Evolutionary conservation across 1,140 invertebrate genomes (phyloP).

Genomic region (Schlechtendalia chinensis): DNA sequence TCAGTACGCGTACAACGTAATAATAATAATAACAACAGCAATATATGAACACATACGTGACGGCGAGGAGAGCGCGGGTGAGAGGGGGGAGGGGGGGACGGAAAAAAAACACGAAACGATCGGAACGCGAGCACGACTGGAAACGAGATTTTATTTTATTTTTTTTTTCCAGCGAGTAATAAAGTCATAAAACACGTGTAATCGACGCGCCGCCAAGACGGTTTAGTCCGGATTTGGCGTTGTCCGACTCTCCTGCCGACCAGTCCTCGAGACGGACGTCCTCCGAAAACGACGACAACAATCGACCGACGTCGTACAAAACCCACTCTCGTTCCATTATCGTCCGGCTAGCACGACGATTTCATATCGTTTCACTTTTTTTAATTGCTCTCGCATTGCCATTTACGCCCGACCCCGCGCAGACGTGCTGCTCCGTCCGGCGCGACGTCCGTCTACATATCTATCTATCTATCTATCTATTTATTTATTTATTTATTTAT

Average conservation of each 20-base stretch:
- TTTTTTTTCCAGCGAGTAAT: slow-evolving; percentile 18
- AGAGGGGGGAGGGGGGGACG: neutral
- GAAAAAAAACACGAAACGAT: neutral
- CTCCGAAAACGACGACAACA: neutral
- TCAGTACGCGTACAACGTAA: neutral
- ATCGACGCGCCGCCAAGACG: neutral
- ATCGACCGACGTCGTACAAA: neutral
- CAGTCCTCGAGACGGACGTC: neutral
- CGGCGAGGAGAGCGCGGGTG: too few relatives aligned
- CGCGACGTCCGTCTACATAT: neutral
- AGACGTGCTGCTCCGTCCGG: too few relatives aligned
- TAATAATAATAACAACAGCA: too few relatives aligned
- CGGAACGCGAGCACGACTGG: slow-evolving; percentile 10
- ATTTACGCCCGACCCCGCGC: slow-evolving; percentile 22
- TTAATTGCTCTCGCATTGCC: neutral
- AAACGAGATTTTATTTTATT: slow-evolving; percentile 11
- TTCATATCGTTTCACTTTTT: neutral
- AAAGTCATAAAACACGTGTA: slow-evolving; percentile 45
- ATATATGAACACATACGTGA: too few relatives aligned
- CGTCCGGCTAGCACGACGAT: neutral
- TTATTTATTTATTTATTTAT: too few relatives aligned
- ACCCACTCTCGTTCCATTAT: too few relatives aligned
- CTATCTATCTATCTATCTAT: too few relatives aligned
- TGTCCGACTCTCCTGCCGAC: neutral
- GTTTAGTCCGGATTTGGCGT: too few relatives aligned